Evolutionary conservation across 2,113 vertebrate genomes (phyloP), one percentile per base, ranked within the genome.

Genomic region (Platichthys stellatus): DNA sequence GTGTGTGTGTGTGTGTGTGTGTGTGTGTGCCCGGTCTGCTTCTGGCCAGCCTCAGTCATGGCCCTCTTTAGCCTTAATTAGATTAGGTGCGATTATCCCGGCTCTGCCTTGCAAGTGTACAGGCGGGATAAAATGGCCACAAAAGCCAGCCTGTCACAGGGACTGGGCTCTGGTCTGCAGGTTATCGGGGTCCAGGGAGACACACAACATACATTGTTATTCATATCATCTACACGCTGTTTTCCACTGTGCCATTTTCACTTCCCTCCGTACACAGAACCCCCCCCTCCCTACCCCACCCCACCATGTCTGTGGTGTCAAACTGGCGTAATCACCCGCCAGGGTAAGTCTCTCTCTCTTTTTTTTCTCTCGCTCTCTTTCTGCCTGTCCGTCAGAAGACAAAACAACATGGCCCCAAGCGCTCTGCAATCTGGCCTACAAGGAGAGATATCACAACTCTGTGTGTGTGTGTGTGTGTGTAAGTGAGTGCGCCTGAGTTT

Each of bases 21-120:
- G 31, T 31, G 31, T 54, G 51, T 54, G 51, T 75, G 85, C 80
- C 76, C 89, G 81, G 88, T 89, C 84, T 87, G 88, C 86, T 88
- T 65, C 82, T 92, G 95, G 96, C 96, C 95, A 96, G 95, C 95
- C 95, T 95, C 95, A 97, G 97, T 96, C 96, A 97, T 97, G 97
- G 95, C 96, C 96, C 96, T 95, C 96, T 97, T 97, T 97, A 97
- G 96, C 94, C 94, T 92, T 98, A 98, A 98, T 98, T 98, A 98
- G 97, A 98, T 98, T 98, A 94, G 95, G 95, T 87, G 96, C 92
- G 96, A 98, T 98, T 97, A 98, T 98, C 97, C 96, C 95, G 82
- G 95, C 96, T 97, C 96, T 97, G 96, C 96, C 96, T 97, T 97
- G 97, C 97, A 97, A 98, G 96, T 97, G 97, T 97, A 97, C 95